Evolutionary conservation across 2,888 invertebrate genomes (phyloP).

Genomic region (Diabrotica balteata): DNA sequence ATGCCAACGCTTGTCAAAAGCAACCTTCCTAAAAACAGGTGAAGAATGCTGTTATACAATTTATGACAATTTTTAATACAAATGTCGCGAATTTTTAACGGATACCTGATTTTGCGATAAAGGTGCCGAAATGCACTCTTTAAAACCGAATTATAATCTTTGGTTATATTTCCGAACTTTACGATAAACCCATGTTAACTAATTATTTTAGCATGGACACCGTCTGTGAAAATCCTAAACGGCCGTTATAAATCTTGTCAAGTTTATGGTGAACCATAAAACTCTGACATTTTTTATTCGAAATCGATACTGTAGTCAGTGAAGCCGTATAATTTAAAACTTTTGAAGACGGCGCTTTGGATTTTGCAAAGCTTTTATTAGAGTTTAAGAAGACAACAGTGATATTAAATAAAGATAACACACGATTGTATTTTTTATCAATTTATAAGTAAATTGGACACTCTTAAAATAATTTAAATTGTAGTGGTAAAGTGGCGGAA

Average conservation of each 20-base stretch:
- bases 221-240: slow-evolving; percentile 34
- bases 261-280: slow-evolving; percentile 32
- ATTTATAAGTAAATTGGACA: too few species aligned
- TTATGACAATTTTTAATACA: too few species aligned
- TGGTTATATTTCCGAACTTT: slow-evolving; percentile 9
- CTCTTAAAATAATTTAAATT: too few species aligned
- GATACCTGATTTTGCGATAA: too few species aligned
- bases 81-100: too few species aligned
- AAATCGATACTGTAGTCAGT: slow-evolving; percentile 32
- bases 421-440: too few species aligned
- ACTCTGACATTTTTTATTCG: slow-evolving; percentile 33
- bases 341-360: slow-evolving; percentile 18
- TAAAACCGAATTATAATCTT: too few species aligned
- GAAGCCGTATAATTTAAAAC: slow-evolving; percentile 25
- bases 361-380: slow-evolving; percentile 17
- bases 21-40: too few species aligned
- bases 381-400: slow-evolving; percentile 12
- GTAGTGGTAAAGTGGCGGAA: too few species aligned
- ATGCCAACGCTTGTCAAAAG: too few species aligned
- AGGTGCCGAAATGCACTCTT: too few species aligned
- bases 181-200: slow-evolving; percentile 30
- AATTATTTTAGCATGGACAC: slow-evolving; percentile 34
- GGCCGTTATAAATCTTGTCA: slow-evolving; percentile 34
- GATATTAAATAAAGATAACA: slow-evolving; percentile 10
- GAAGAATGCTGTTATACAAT: too few species aligned